These are phyloP conservation scores for Eupithecia tripunctaria DNA, from an alignment of 2,888 invertebrate species.

Conservation along the genomic window DNA sequence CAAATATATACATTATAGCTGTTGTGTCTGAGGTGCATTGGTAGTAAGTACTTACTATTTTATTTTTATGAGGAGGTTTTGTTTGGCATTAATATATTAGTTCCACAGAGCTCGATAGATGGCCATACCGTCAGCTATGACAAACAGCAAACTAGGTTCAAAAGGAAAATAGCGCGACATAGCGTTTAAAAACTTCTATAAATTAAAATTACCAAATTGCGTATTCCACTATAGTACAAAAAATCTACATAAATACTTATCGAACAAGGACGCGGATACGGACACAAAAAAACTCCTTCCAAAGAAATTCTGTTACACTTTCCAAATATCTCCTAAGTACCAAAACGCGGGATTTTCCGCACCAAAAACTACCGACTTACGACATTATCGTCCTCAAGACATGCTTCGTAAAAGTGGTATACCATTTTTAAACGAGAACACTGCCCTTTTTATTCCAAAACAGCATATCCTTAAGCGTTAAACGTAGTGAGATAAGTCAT, in stretches of 20 bases:
- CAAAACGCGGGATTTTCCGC: conserved; percentile 36
- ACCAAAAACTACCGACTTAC: conserved; percentile 44
- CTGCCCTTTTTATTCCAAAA: conserved; percentile 48
- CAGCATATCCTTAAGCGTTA: conserved; percentile 54
- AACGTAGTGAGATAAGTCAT: conserved; percentile 51
- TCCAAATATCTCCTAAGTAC: conserved; percentile 48
- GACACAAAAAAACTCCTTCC: conserved; percentile 34
- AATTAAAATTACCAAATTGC: not conserved
- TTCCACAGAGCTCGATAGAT: not conserved
- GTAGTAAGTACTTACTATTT: too few relatives aligned
- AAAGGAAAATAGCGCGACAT: not conserved
- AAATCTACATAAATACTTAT: conserved; percentile 1
- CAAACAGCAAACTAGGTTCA: not conserved
- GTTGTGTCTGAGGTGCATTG: too few relatives aligned
- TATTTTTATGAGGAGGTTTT: too few relatives aligned
- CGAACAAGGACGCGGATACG: conserved; percentile 13
- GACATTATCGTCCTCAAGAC: conserved; percentile 47
- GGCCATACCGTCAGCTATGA: not conserved
- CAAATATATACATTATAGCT: too few relatives aligned
- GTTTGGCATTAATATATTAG: not conserved
- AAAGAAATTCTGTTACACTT: conserved; percentile 53
- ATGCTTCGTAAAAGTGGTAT: conserved; percentile 62
- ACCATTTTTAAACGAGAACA: conserved; percentile 71
- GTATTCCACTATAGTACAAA: conserved; percentile 10
- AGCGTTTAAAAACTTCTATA: not conserved